Percentiles rank a stretch among this genome's conserved stretches.
These are phyloP conservation scores for Ecliptopera silaceata DNA, from an alignment of 2,888 invertebrate genomes.

Conservation along the genomic window DNA sequence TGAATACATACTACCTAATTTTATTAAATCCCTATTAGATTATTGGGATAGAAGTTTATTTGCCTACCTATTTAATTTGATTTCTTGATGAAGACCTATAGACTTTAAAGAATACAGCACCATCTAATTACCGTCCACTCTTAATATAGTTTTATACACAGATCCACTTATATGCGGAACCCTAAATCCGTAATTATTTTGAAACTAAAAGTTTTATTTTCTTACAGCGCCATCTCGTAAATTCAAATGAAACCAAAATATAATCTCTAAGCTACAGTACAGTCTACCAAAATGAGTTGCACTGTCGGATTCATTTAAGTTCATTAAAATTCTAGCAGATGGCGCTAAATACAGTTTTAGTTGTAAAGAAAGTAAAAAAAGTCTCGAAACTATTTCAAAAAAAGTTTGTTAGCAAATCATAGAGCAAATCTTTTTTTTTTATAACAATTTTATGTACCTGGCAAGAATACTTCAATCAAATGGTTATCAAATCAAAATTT, in stretches of 20 bases:
- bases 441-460: background rate
- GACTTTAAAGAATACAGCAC: too few relatives aligned
- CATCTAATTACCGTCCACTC: too few relatives aligned
- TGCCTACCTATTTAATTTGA: too few relatives aligned
- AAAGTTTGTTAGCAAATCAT: background rate
- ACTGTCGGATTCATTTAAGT: too few relatives aligned
- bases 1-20: too few relatives aligned
- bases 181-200: too few relatives aligned
- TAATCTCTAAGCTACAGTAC: too few relatives aligned
- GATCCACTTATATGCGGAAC: background rate
- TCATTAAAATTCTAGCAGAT: background rate
- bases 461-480: slow-evolving; percentile 8
- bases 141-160: background rate
- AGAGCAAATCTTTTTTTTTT: too few relatives aligned
- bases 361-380: background rate
- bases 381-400: background rate
- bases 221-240: slow-evolving; percentile 8
- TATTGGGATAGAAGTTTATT: too few relatives aligned
- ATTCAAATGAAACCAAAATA: background rate
- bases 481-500: slow-evolving; percentile 12
- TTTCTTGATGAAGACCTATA: too few relatives aligned
- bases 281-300: too few relatives aligned
- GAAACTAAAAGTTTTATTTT: background rate
- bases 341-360: background rate
- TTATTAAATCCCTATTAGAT: too few relatives aligned